Base-by-base conservation (phyloP, 2,888 invertebrate genomes). In the Xanthorhoe spadicearia region DNA sequence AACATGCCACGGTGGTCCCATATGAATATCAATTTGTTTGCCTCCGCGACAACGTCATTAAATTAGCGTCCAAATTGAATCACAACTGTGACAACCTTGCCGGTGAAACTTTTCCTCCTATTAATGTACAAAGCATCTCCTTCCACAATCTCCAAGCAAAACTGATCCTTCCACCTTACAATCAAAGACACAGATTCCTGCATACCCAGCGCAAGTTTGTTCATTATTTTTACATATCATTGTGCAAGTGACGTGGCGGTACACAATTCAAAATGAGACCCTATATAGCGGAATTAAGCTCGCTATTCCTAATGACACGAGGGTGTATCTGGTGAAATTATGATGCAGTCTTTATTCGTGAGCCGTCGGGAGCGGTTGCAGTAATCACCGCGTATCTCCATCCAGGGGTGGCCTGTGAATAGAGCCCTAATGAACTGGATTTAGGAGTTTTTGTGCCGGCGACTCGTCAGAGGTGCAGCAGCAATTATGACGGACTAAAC, bases 271-370 rank as follows among this genome's bases (percentile, higher is more conserved):
- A 89, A 88, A 87, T 81, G 77, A 78, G 78, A 88, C 90, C 82
- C 75, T 90, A 86, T 74, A 65, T 48, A 77, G 62, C 59, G 60
- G 81, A 73, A 77, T 84, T 89, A 89, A 84, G 84, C 83, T 85
- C 70, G 82, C 74, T 80, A 84, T 88, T 90, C 75, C 78, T 82
- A 75, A 77, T 78, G 61, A 70, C 65, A 76, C 79, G 80, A 85
- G 90, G 90, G 90, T 89, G 89, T 91, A 89, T 92, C 92, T 91
- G 90, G 90, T 92, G 90, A 90, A 93, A 93, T 93, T 93, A 93
- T 92, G 93, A 93, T 93, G 92, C 93, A 92, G 92, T 92, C 92
- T 92, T 92, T 93, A 93, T 92, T 91, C 89, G 93, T 92, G 91
- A 91, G 90, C 92, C 92, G 92, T 90, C 91, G 92, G 92, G 92